A percentile compares a stretch with the other conserved stretches of the same genome.
Conservation (phyloP, 1,140 invertebrate genomes). For the Scylla paramamosain region DNA sequence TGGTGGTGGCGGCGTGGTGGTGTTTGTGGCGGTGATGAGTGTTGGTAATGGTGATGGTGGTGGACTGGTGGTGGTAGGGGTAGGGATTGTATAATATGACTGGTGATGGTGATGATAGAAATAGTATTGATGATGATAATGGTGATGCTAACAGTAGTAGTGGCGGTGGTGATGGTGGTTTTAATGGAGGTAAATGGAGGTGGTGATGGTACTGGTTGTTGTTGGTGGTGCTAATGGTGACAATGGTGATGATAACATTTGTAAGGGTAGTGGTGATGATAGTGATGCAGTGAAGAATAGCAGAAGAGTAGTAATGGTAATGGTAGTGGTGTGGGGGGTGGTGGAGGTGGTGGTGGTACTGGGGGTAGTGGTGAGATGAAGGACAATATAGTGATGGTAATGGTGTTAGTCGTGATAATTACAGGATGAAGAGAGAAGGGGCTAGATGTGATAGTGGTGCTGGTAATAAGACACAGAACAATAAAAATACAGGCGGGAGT, state of each 20-base stretch:
- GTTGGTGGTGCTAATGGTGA: too few species aligned
- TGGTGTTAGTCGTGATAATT: not conserved
- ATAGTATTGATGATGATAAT: not conserved
- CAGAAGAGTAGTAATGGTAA: not conserved
- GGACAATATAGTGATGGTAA: not conserved
- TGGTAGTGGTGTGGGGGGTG: not conserved
- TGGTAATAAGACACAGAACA: not conserved
- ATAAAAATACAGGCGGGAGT: not conserved
- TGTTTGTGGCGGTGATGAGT: not conserved
- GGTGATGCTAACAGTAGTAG: not conserved
- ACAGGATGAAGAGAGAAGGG: not conserved
- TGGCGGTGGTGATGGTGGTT: slow-evolving; percentile 1
- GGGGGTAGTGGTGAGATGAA: not conserved
- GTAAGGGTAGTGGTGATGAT: not conserved
- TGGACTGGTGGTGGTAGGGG: not conserved
- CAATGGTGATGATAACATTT: not conserved
- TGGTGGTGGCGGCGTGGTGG: not conserved
- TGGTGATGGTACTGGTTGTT: too few species aligned
- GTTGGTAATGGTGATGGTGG: not conserved
- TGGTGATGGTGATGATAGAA: not conserved
- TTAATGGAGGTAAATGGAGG: too few species aligned
- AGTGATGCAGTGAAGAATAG: not conserved
- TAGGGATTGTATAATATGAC: not conserved
- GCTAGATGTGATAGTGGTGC: not conserved
- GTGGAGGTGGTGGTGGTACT: slow-evolving; percentile 5